phyloP scores from a whole-genome alignment of 2,113 vertebrate species.

The Hemichromis elongatus region DNA sequence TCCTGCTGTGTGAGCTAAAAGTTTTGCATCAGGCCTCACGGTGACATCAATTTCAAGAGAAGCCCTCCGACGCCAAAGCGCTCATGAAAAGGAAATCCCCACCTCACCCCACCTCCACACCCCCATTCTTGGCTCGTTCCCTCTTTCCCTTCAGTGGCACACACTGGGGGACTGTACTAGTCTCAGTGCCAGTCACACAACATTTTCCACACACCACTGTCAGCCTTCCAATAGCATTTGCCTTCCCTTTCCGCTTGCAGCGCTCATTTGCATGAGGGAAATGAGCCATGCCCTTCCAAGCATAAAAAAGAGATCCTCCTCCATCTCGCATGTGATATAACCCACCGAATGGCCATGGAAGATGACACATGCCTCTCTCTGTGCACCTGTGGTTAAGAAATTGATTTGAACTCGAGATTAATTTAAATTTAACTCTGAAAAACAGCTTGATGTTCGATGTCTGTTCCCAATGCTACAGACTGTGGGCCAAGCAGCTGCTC shows the following conservation, averaged over 20 bases:
- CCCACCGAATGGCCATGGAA: neutral
- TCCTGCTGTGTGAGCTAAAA: neutral
- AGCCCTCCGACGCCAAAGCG: constrained; percentile 38
- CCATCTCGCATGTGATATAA: neutral
- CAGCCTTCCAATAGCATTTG: constrained; percentile 58
- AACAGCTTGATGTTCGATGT: neutral
- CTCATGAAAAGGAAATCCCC: constrained; percentile 62
- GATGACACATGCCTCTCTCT: neutral
- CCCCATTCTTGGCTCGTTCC: neutral
- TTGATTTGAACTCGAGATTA: neutral
- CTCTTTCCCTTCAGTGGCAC: constrained; percentile 38
- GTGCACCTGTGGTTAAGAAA: neutral
- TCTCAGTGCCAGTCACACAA: constrained; percentile 52
- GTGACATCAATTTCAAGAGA: constrained; percentile 28
- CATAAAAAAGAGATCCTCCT: constrained; percentile 16
- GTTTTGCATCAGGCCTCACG: neutral
- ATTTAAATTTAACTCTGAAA: neutral
- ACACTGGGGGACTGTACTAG: constrained; percentile 65
- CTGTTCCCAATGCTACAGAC: neutral
- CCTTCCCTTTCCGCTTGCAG: constrained; percentile 41
- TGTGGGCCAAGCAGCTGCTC: constrained; percentile 42
- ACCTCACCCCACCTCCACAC: neutral
- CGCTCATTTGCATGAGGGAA: constrained; percentile 76
- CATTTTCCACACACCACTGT: constrained; percentile 68
- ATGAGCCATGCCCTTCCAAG: constrained; percentile 49